Evolutionary conservation across 2,797 vertebrate species (phyloP), one percentile per base, ranked within the genome.

Genomic region (Crenuchus spilurus): DNA sequence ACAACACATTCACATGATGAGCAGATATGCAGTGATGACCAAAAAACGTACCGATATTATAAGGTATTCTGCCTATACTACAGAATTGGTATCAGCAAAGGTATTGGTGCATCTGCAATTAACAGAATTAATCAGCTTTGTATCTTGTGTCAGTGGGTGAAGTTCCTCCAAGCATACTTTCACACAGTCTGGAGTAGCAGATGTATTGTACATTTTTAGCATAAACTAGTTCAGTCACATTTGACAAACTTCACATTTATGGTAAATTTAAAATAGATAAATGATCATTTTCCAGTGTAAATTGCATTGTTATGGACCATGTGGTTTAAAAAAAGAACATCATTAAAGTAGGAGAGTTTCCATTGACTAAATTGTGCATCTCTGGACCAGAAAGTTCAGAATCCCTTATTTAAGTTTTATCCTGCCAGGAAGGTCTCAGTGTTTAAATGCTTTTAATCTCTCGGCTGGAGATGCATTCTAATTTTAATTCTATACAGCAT

Each of bases 351-450:
- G 10, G 35, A n/a, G 5, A 24, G 57, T 39, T 39, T 61, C n/a
- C 37, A 41, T 9, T 20, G 24, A 2, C 22, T 30, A 42, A 44
- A 63, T 44, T 24, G 60, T 41, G 22, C 30, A 28, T 26, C 24
- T 63, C 24, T 18, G 16, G 60, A 22, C 14, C 39, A 42, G 42
- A 28, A 44, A 63, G 60, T 63, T 63, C 13, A 63, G 60, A 30
- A 42, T 67, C 9, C 64, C 7, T 26, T 37, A 72, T 67, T 67
- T 76, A 67, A 75, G 73, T 57, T 68, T 79, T 55, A 72, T 76
- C 49, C 70, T 76, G 54, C 64, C 48, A 54, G 60, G 48, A 75
- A 75, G 58, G 30, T 72, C 31, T 35, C 46, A 39, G 46, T 57
- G 67, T 58, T 54, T 54, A 80, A 75, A 67, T 67, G 62, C 54